phyloP scores from a whole-genome alignment of 2,888 invertebrate genomes.

The Scotopteryx bipunctaria region DNA sequence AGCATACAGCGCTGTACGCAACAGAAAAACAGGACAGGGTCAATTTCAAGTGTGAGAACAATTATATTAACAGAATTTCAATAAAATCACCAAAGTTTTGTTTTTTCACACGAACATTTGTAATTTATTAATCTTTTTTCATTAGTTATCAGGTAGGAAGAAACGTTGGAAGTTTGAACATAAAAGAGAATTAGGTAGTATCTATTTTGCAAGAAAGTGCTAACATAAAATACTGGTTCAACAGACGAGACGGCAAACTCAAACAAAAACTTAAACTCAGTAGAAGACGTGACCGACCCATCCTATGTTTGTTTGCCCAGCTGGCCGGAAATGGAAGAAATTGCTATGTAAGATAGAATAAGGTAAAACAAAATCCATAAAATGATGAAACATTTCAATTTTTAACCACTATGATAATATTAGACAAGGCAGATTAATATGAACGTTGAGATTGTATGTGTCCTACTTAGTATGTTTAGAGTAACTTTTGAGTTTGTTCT shows the following conservation, averaged over 20 bases:
- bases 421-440: too few relatives aligned
- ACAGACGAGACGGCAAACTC: too few relatives aligned
- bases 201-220: background rate
- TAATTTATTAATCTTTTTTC: background rate
- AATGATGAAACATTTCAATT: too few relatives aligned
- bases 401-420: too few relatives aligned
- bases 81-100: slow-evolving; percentile 41
- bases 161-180: background rate
- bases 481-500: too few relatives aligned
- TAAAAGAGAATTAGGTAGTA: too few relatives aligned
- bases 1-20: slow-evolving; percentile 41
- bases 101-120: slow-evolving; percentile 19
- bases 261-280: background rate
- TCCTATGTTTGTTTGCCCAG: background rate
- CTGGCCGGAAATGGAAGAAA: background rate
- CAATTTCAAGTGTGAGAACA: slow-evolving; percentile 67
- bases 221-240: background rate
- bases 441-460: too few relatives aligned
- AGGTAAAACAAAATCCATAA: too few relatives aligned
- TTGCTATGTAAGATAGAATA: too few relatives aligned
- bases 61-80: slow-evolving; percentile 40
- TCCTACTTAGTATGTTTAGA: too few relatives aligned
- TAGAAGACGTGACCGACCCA: background rate
- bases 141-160: background rate
- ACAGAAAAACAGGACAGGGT: slow-evolving; percentile 61